Percentiles rank a stretch among this genome's conserved stretches.
These are phyloP conservation scores for Alouatta palliata DNA, from an alignment of 2,113 vertebrate species.

Conservation along the genomic window DNA sequence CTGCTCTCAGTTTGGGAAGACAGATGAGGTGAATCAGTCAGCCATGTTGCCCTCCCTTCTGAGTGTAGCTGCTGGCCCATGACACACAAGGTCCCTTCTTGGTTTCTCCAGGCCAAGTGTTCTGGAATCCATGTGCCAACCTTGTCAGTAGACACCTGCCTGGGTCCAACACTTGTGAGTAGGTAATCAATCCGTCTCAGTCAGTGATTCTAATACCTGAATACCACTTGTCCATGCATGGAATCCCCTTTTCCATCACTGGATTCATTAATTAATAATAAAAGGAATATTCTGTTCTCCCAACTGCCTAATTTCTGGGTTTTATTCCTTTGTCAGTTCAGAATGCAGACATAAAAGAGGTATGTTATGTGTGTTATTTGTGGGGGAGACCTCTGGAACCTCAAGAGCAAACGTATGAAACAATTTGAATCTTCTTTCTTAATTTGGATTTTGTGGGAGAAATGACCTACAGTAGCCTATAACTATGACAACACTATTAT, in stretches of 20 bases:
- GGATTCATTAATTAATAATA: not conserved
- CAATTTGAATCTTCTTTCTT: not conserved
- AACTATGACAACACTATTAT: not conserved
- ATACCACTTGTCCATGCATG: rapidly evolving
- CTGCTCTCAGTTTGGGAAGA: not conserved
- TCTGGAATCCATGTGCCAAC: too few relatives aligned
- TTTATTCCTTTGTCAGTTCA: not conserved
- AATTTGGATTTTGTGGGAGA: not conserved
- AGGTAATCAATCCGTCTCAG: too few relatives aligned
- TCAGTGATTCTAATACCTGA: not conserved
- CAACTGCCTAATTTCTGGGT: not conserved
- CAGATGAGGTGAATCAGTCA: rapidly evolving
- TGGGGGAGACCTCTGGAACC: not conserved
- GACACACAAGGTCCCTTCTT: rapidly evolving
- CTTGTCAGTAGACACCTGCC: rapidly evolving
- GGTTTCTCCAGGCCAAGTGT: rapidly evolving
- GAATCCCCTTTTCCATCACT: not conserved
- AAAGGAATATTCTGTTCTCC: not conserved
- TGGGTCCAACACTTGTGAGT: too few relatives aligned
- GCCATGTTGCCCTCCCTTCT: not conserved
- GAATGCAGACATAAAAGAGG: not conserved
- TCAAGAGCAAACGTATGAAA: not conserved
- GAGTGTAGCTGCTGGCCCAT: rapidly evolving
- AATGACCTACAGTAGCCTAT: rapidly evolving
- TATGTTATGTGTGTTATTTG: not conserved